Base-by-base conservation (phyloP, 2,888 invertebrate genomes). In the Cremastobaeus sp. region DNA sequence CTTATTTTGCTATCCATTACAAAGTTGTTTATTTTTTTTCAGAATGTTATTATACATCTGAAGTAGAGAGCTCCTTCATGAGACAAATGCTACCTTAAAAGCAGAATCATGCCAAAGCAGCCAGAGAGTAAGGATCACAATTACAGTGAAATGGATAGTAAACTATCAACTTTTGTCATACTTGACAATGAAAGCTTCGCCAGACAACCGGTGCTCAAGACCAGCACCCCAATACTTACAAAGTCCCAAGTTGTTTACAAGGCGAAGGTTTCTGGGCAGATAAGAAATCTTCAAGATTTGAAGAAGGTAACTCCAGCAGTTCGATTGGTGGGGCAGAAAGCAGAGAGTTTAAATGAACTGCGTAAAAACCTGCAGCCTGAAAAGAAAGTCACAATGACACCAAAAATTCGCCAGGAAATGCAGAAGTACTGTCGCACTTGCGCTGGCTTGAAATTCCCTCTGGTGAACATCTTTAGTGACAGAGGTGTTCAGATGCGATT, bases 341-440 rank as follows among this genome's bases (percentile, higher is more conserved):
- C 80, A 0, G 78, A 77, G n/a, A 81, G 79, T 28, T 65, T 84
- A 6, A 79, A 77, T 1, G 79, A 83, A 20, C 62, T 83, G 1
- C 79, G 79, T 2, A 82, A 81, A 43, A 77, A 79, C 39, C 50
- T 73, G 12, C 52, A 52, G 2, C 65, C 69, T 1, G 62, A 55
- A 15, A 57, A 34, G 21, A 60, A 65, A 28, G 0, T 39, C 1
- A 11, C 35, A 11, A 69, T 48, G 41, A 52, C 43, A 0, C 45
- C 48, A 1, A 37, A 64, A 62, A 62, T 57, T 12, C 60, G 39
- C 3, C 32, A 83, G 9, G 82, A 84, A 21, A 76, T 87, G 50
- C 82, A 77, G 39, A 85, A 86, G 32, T 88, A 87, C 54, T 88
- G 88, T 41, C 83, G 88, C 0, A 85, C 87, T 2, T 88, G 87